Conservation (phyloP, 2,888 invertebrate species). For the Ochlodes sylvanus region DNA sequence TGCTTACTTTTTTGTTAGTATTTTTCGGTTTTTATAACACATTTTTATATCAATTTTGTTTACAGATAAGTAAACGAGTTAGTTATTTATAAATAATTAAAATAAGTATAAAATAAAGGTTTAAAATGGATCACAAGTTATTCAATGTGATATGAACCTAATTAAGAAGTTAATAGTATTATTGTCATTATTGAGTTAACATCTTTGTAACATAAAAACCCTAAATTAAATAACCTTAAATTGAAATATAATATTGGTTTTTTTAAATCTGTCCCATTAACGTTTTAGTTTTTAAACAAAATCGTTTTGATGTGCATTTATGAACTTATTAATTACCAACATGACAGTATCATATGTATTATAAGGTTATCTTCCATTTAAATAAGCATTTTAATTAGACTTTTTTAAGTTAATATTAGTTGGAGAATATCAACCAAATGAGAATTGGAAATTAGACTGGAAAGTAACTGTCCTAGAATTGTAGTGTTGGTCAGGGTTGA, state of each 20-base stretch:
- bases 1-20: conserved; percentile 10
- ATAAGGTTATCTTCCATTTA: conserved; percentile 3
- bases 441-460: conserved; percentile 22
- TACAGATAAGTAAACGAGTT: not conserved
- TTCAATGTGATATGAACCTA: conserved; percentile 6
- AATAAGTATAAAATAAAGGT: not conserved
- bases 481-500: conserved; percentile 13
- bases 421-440: conserved; percentile 12
- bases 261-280: not conserved
- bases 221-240: not conserved
- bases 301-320: conserved; percentile 1
- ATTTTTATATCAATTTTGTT: conserved; percentile 3
- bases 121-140: not conserved
- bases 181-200: not conserved
- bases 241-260: not conserved
- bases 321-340: conserved; percentile 40
- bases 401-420: not conserved
- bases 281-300: not conserved
- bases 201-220: not conserved
- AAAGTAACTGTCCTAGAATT: conserved; percentile 8
- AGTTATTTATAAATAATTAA: not conserved
- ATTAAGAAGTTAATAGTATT: not conserved
- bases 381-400: not conserved
- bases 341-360: conserved; percentile 48
- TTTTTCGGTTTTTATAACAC: conserved; percentile 7